phyloP scores from a whole-genome alignment of 2,888 invertebrate genomes.

The Caenorhabditis sp. region DNA sequence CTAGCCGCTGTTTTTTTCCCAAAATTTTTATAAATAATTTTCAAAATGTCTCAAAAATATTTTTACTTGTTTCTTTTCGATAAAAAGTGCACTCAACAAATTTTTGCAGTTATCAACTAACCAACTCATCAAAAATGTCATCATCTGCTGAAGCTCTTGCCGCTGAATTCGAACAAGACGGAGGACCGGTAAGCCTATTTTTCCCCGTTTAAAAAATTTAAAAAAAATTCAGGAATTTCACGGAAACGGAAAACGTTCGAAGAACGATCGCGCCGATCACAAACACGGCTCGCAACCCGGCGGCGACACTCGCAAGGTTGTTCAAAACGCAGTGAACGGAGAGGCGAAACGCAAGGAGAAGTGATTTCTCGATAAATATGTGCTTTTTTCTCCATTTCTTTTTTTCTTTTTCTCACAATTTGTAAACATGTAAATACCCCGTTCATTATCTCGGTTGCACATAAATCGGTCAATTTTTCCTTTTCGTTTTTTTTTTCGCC shows the following conservation, averaged over 20 bases:
- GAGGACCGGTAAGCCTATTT: slow-evolving; percentile 50
- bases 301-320: slow-evolving; percentile 58
- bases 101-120: background rate
- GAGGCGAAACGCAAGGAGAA: slow-evolving; percentile 67
- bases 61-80: background rate
- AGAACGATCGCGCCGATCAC: slow-evolving; percentile 65
- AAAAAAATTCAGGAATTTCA: background rate
- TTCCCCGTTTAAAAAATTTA: too few species aligned
- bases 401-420: background rate
- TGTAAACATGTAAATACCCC: background rate
- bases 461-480: background rate
- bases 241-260: slow-evolving; percentile 59
- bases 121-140: slow-evolving; percentile 39
- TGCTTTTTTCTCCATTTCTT: background rate
- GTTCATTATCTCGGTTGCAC: background rate
- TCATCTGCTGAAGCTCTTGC: slow-evolving; percentile 66
- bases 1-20: too few species aligned
- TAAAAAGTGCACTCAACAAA: background rate
- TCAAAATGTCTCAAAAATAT: too few species aligned
- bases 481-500: background rate
- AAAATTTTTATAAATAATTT: too few species aligned
- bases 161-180: slow-evolving; percentile 59
- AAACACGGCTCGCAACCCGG: slow-evolving; percentile 64
- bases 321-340: slow-evolving; percentile 63
- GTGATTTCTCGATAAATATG: slow-evolving; percentile 12